Base-by-base conservation (phyloP, 2,888 invertebrate genomes). In the Pseudococcus longispinus region DNA sequence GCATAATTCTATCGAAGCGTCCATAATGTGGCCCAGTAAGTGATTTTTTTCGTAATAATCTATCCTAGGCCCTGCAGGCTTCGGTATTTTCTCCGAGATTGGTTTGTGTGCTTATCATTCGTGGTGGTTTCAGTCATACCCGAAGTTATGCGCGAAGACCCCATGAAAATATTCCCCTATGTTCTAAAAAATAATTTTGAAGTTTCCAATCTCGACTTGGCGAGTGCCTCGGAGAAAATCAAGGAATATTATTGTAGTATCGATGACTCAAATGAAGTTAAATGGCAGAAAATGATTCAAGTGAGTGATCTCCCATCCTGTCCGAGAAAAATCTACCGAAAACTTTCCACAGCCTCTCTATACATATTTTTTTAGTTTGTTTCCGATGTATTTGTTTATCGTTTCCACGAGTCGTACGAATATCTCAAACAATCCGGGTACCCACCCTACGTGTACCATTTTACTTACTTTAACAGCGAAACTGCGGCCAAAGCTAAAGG, bases 301-400 rank as follows among this genome's bases (percentile, higher is more conserved):
- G 77, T 80, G 20, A 2, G 77, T 80, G 15, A 9, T 55, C 55
- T 46, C 20, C 20, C 60, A 60, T 4, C 8, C 9, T 4, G 0
- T 2, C 9, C 37, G 9, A 8, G 37, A 37, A 37, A 0, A 0
- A 4, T 37, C 37, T 37, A 1, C 4, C 37, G 37, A 46, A 46
- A 46, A 46, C 9, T 46, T 46, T 11, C 13, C 44, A 13, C 26
- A n/a, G 5, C 5, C 32, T 37, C 9, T 37, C 2, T 37, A 37
- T 37, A 37, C 8, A 8, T 37, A 20, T 77, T 87, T 89, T 90
- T 91, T 60, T 90, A 95, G 95, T 91, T 95, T 88, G 94, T 94
- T 89, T 93, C 94, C 0, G 95, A 95, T 90, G 93, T 93, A 0
- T 95, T 94, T 92, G 95, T 95, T 89, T 91, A 93, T n/a, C 93